phyloP scores from a whole-genome alignment of 2,113 vertebrate species.

The Rhombomys opimus region DNA sequence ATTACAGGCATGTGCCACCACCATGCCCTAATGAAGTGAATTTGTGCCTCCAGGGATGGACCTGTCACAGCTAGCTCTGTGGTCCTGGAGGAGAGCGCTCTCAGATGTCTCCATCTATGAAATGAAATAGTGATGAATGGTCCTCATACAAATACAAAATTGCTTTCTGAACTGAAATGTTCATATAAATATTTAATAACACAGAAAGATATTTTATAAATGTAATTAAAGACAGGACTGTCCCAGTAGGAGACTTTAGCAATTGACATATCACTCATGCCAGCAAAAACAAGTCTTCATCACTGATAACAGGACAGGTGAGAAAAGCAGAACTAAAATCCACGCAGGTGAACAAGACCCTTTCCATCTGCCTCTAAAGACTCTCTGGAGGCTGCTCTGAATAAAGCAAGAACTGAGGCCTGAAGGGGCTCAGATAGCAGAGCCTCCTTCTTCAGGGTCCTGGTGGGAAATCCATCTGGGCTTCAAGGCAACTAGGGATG shows the following conservation, averaged over 20 bases:
- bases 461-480: not conserved
- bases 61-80: not conserved
- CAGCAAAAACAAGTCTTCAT: not conserved
- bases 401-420: not conserved
- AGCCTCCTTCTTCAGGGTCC: not conserved
- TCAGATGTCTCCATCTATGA: slow-evolving; percentile 16
- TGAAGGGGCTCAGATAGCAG: not conserved
- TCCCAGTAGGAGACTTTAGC: not conserved
- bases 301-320: not conserved
- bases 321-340: slow-evolving; percentile 35
- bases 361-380: not conserved
- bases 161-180: not conserved
- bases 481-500: not conserved
- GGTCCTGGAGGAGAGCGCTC: slow-evolving; percentile 1
- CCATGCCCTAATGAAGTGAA: not conserved
- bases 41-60: not conserved
- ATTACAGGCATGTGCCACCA: not conserved
- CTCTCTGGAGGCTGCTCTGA: not conserved
- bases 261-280: not conserved
- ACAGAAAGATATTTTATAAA: not conserved
- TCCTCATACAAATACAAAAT: not conserved
- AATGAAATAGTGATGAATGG: not conserved
- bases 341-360: not conserved
- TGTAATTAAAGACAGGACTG: not conserved
- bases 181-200: not conserved